These are phyloP conservation scores for Parauchenoglanis punctatus DNA, from an alignment of 2,797 vertebrate genomes.

Conservation along the genomic window DNA sequence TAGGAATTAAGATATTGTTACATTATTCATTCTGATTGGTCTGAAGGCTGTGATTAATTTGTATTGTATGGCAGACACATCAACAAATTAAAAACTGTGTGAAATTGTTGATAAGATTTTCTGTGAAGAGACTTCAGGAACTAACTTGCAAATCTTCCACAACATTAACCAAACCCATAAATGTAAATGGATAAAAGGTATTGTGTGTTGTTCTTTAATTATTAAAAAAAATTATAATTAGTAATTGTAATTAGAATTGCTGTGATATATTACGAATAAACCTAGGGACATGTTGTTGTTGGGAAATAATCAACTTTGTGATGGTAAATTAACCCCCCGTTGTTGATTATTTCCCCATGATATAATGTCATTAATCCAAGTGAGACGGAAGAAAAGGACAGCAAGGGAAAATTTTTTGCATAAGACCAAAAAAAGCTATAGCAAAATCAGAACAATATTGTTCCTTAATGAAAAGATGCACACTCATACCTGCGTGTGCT, in stretches of 20 bases:
- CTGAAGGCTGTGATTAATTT: not conserved
- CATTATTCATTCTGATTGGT: not conserved
- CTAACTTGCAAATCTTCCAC: not conserved
- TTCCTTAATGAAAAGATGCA: not conserved
- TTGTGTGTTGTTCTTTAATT: not conserved
- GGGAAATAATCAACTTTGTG: not conserved
- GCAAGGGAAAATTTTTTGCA: not conserved
- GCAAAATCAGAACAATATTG: not conserved
- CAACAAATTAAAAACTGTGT: too few relatives aligned
- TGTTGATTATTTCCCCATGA: not conserved
- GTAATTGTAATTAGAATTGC: not conserved
- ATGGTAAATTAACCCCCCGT: not conserved
- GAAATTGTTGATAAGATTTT: too few relatives aligned
- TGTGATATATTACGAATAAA: not conserved
- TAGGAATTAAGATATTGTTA: not conserved
- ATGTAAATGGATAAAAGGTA: not conserved
- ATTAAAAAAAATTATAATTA: not conserved
- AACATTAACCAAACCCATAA: not conserved
- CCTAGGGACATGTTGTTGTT: not conserved
- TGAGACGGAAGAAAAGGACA: not conserved
- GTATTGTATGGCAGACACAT: not conserved
- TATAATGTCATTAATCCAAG: not conserved
- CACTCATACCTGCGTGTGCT: constrained; percentile 74
- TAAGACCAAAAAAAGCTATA: too few relatives aligned
- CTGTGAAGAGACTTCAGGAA: not conserved